phyloP scores from a whole-genome alignment of 2,797 vertebrate genomes.

The Lagocephalus sceleratus region DNA sequence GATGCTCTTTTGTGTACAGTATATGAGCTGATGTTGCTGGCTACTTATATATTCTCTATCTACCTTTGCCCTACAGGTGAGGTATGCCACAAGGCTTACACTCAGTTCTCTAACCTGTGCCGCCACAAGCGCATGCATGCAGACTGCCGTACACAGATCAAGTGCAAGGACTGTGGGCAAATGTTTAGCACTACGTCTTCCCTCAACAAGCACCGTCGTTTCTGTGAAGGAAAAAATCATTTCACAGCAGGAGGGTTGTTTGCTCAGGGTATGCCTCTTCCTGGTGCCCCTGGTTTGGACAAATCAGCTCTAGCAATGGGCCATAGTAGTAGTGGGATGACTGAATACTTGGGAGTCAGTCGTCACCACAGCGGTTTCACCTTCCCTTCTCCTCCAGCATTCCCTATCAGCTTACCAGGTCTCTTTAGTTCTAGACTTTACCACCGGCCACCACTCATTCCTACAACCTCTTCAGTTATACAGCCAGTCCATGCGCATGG shows the following conservation, averaged over 20 bases:
- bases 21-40: no score
- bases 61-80: slow-evolving; percentile 84
- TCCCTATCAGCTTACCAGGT: slow-evolving; percentile 98
- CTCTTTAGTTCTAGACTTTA: slow-evolving; percentile 98
- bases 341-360: slow-evolving; percentile 97
- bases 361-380: slow-evolving; percentile 95
- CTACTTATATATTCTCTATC: slow-evolving; percentile 10
- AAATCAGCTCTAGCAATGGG: slow-evolving; percentile 93
- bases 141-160: slow-evolving; percentile 99
- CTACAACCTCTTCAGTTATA: slow-evolving; percentile 88
- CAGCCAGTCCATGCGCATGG: slow-evolving; percentile 77
- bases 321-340: slow-evolving; percentile 90
- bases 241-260: slow-evolving; percentile 96
- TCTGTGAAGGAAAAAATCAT: slow-evolving; percentile 99
- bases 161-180: slow-evolving; percentile 99
- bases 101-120: slow-evolving; percentile 99
- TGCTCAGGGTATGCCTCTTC: slow-evolving; percentile 94
- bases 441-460: slow-evolving; percentile 92
- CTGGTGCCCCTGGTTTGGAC: slow-evolving; percentile 91
- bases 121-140: slow-evolving; percentile 99
- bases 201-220: slow-evolving; percentile 99
- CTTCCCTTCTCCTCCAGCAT: slow-evolving; percentile 92
- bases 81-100: slow-evolving; percentile 99
- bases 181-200: slow-evolving; percentile 99
- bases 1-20: slow-evolving; percentile 21